Base-by-base conservation (phyloP, 2,797 vertebrate species). In the Bradypodion pumilum region DNA sequence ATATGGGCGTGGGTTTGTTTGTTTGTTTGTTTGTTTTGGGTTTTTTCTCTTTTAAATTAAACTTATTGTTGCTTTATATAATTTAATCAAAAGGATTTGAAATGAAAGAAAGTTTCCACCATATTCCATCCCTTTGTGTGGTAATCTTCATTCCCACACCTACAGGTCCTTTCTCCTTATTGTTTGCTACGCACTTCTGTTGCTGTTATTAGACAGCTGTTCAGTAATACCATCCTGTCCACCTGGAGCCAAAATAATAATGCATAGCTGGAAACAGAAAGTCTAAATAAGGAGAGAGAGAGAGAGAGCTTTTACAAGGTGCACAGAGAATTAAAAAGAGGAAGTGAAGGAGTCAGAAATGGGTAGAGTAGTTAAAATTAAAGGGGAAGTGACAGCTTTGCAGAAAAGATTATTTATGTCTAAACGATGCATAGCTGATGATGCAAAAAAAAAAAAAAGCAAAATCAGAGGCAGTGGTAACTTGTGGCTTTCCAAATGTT, bases 271-370 rank as follows among this genome's bases (percentile, higher is more conserved):
- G 49, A 65, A 8, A 70, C 19, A 42, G 7, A 60, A 76, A 12
- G 7, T 5, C 52, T 44, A 7, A 62, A n/a, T 75, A 70, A 56
- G 35, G n/a, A 59, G 25, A 29, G n/a, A 8, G 73, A 7, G 23
- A 44, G 27, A 29, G 76, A 46, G 32, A 21, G 7, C 13, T 35
- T 10, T 42, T n/a, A 6, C 40, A n/a, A 29, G 23, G 7, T 35
- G 72, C 46, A 6, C 40, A 29, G 13, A 68, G 23, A 9, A 29
- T 16, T 16, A n/a, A 76, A 85, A 85, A 70, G 74, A 32, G 60
- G 78, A 85, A 85, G 76, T 79, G 37, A 74, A 79, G 35, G 69
- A 73, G 52, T 8, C 75, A 52, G 42, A 69, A 42, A 25, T 19
- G 21, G 9, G 6, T 37, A 70, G 21, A 9, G 6, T 37, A 70